Conservation (phyloP, 2,888 invertebrate species). For the Proisotoma minuta region DNA sequence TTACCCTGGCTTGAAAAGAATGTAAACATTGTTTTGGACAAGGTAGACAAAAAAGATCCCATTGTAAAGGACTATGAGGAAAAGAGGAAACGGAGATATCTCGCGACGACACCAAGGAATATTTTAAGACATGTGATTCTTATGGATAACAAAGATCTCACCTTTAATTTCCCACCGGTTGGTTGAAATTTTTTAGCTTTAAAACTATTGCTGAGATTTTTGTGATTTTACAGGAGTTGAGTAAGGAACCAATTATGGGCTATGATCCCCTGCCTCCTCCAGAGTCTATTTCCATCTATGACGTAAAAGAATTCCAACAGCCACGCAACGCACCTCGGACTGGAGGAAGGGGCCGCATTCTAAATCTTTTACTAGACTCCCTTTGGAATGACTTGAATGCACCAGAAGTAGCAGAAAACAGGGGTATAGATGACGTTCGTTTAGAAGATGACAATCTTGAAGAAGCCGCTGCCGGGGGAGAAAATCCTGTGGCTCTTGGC, state of each 20-base stretch:
- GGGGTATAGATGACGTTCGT: neutral
- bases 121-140: conserved; percentile 66
- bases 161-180: conserved; percentile 59
- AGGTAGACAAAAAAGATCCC: conserved; percentile 61
- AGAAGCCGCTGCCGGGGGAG: neutral
- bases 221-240: conserved; percentile 51
- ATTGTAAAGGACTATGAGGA: conserved; percentile 59
- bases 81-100: conserved; percentile 61
- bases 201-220: neutral
- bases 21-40: conserved; percentile 61
- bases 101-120: conserved; percentile 60
- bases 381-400: conserved; percentile 61
- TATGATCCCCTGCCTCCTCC: conserved; percentile 75
- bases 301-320: conserved; percentile 51
- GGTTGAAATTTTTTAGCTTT: conserved; percentile 24
- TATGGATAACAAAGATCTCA: conserved; percentile 66
- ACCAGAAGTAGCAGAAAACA: conserved; percentile 6
- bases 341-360: conserved; percentile 44
- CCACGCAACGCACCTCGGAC: conserved; percentile 47
- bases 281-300: conserved; percentile 69
- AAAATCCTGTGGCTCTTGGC: too few relatives aligned
- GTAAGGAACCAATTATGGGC: conserved; percentile 61
- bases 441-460: conserved; percentile 14
- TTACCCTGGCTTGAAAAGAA: conserved; percentile 72
- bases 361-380: conserved; percentile 66